Conservation (phyloP, 2,113 vertebrate genomes). For the Mustelus asterias region DNA sequence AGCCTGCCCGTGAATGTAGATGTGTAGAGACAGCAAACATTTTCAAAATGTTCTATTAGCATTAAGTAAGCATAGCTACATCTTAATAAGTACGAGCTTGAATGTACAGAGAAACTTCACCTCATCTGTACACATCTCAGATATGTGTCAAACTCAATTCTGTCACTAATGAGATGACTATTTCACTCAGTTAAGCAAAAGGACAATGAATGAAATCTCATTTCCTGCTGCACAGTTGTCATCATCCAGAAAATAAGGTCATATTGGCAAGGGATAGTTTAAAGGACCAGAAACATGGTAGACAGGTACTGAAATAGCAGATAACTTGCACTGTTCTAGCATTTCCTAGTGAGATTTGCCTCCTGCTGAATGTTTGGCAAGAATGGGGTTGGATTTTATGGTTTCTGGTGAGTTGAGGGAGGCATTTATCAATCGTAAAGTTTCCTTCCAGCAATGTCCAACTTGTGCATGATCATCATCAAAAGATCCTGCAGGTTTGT, state of each 20-base stretch:
- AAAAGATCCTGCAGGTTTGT: too few relatives aligned
- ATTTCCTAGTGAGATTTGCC: not conserved
- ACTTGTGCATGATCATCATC: too few relatives aligned
- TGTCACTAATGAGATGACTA: not conserved
- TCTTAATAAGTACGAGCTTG: not conserved
- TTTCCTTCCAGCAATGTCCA: too few relatives aligned
- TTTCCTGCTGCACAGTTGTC: not conserved
- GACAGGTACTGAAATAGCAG: not conserved
- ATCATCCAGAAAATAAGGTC: not conserved
- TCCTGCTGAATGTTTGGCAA: not conserved
- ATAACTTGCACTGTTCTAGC: not conserved
- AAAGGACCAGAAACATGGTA: not conserved
- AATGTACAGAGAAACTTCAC: too few relatives aligned
- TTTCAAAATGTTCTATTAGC: not conserved
- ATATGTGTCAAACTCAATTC: not conserved
- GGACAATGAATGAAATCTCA: not conserved
- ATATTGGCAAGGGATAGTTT: not conserved
- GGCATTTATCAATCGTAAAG: too few relatives aligned
- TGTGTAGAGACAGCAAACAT: not conserved
- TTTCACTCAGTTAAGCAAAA: not conserved
- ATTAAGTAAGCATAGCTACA: not conserved
- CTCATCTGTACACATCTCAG: not conserved
- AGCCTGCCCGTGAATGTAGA: not conserved
- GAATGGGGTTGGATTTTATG: not conserved
- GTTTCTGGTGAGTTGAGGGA: too few relatives aligned